Percentiles rank a stretch among this genome's conserved stretches.
phyloP scores from a whole-genome alignment of 1,140 invertebrate species.

The Nasonia longicornis region DNA sequence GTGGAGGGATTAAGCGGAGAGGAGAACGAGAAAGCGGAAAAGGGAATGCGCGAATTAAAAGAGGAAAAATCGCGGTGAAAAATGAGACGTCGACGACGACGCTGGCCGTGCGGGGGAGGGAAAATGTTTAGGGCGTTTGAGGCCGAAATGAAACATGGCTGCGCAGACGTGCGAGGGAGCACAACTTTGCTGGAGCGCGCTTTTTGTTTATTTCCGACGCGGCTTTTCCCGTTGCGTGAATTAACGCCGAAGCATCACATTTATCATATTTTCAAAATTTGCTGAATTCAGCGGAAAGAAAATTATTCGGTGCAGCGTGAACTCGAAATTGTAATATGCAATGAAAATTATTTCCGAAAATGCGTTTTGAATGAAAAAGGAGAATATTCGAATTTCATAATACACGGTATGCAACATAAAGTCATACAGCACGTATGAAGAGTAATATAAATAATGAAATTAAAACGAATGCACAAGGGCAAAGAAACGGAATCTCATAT shows the following conservation, averaged over 20 bases:
- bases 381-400: no score
- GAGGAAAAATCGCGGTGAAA: constrained; percentile 44
- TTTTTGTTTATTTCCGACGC: neutral
- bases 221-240: constrained; percentile 1
- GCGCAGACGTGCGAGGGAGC: neutral
- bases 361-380: no score
- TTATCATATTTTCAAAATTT: no score
- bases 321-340: no score
- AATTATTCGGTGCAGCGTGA: no score
- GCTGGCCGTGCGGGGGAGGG: neutral
- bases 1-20: constrained; percentile 34
- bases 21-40: constrained; percentile 5
- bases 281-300: no score
- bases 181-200: neutral
- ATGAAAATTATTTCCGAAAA: no score
- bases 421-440: no score
- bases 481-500: no score
- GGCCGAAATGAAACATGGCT: constrained; percentile 37
- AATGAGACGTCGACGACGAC: constrained; percentile 28
- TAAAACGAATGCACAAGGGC: no score
- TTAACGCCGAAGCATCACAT: neutral
- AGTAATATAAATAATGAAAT: no score
- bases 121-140: constrained; percentile 9
- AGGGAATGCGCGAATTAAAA: constrained; percentile 42
- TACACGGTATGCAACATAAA: no score